phyloP scores from a whole-genome alignment of 1,140 invertebrate species.

The Centruroides sculpturatus region DNA sequence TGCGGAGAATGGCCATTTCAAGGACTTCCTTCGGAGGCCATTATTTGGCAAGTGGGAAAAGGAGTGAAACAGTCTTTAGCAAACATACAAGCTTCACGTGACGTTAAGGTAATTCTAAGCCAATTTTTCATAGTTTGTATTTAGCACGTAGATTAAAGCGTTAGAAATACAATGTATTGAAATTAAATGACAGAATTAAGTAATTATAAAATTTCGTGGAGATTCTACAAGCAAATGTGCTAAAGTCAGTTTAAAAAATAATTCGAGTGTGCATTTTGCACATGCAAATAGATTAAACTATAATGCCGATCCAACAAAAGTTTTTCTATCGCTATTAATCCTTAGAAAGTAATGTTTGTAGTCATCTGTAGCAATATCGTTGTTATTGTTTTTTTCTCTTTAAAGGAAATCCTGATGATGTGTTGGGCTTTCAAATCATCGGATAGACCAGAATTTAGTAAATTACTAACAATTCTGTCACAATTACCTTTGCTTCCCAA shows the following conservation, averaged over 20 bases:
- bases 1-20: slow-evolving; percentile 95
- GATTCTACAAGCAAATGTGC: too few species aligned
- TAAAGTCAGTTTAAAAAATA: too few species aligned
- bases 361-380: too few species aligned
- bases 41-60: slow-evolving; percentile 95
- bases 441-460: slow-evolving; percentile 78
- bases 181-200: too few species aligned
- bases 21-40: slow-evolving; percentile 75
- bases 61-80: slow-evolving; percentile 91
- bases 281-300: too few species aligned
- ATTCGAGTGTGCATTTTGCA: too few species aligned
- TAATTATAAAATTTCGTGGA: too few species aligned
- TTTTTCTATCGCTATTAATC: too few species aligned
- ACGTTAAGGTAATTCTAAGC: slow-evolving; percentile 67
- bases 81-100: slow-evolving; percentile 82
- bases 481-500: slow-evolving; percentile 81
- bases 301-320: too few species aligned
- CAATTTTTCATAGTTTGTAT: not conserved
- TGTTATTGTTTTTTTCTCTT: slow-evolving; percentile 12
- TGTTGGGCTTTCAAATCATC: slow-evolving; percentile 81
- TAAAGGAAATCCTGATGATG: slow-evolving; percentile 85
- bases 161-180: too few species aligned
- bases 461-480: slow-evolving; percentile 68
- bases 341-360: too few species aligned
- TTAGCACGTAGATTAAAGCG: too few species aligned